Evolutionary conservation across 2,113 vertebrate genomes (phyloP).

Genomic region (Podarcis raffonei): DNA sequence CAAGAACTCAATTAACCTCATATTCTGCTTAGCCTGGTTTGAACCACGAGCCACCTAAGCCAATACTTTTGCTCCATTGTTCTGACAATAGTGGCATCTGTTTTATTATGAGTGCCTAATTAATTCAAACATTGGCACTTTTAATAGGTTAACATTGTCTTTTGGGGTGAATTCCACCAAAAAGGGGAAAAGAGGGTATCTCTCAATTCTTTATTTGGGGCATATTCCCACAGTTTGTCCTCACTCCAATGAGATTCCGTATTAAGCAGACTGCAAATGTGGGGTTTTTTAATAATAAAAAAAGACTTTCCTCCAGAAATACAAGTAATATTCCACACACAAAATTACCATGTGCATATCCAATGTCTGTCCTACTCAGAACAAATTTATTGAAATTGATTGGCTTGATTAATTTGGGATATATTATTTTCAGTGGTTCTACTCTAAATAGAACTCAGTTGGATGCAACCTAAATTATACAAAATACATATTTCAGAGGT

Average conservation of each 20-base stretch:
- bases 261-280: not conserved
- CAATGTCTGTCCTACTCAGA: too few relatives aligned
- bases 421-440: too few relatives aligned
- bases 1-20: slow-evolving; percentile 85
- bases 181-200: not conserved
- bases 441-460: too few relatives aligned
- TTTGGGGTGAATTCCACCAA: not conserved
- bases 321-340: too few relatives aligned
- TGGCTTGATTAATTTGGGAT: too few relatives aligned
- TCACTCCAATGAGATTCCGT: not conserved
- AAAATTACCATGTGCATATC: too few relatives aligned
- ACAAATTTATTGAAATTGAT: too few relatives aligned
- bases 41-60: slow-evolving; percentile 53
- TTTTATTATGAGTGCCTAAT: slow-evolving; percentile 82
- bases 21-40: slow-evolving; percentile 58
- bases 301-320: too few relatives aligned
- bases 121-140: slow-evolving; percentile 76
- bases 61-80: slow-evolving; percentile 40
- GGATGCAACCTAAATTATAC: too few relatives aligned
- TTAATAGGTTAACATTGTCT: slow-evolving; percentile 44
- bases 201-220: slow-evolving; percentile 27
- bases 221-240: too few relatives aligned
- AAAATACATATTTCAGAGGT: too few relatives aligned
- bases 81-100: slow-evolving; percentile 77
- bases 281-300: too few relatives aligned